Evolutionary conservation across 2,888 invertebrate species (phyloP).

Genomic region (Carcina quercana): DNA sequence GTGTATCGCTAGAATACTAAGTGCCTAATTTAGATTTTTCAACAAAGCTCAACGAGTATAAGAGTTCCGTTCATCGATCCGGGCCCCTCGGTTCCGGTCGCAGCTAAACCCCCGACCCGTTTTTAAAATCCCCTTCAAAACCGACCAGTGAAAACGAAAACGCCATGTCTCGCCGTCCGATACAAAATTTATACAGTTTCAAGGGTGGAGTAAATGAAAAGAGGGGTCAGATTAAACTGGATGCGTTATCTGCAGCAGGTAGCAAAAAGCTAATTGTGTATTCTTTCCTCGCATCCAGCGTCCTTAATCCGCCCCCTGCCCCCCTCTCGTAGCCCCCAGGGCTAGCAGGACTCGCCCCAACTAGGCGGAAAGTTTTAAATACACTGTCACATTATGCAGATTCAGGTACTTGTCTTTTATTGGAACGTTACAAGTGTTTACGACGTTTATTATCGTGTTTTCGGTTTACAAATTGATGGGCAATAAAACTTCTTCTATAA

Average conservation of each 20-base stretch:
- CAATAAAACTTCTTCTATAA: too few relatives aligned
- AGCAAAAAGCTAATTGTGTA: slow-evolving; percentile 71
- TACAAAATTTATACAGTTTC: slow-evolving; percentile 22
- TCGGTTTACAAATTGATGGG: too few relatives aligned
- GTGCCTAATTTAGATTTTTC: slow-evolving; percentile 66
- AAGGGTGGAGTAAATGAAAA: slow-evolving; percentile 26
- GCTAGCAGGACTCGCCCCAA: slow-evolving; percentile 47
- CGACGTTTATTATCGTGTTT: slow-evolving; percentile 5
- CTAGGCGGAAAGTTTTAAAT: slow-evolving; percentile 68
- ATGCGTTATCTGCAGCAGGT: slow-evolving; percentile 66
- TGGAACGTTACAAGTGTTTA: slow-evolving; percentile 11
- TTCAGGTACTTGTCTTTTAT: slow-evolving; percentile 40
- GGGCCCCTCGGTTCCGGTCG: slow-evolving; percentile 64
- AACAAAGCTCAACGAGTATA: slow-evolving; percentile 59
- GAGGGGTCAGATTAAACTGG: slow-evolving; percentile 44
- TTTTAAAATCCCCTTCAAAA: slow-evolving; percentile 62
- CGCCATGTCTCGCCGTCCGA: slow-evolving; percentile 27
- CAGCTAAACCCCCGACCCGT: slow-evolving; percentile 52
- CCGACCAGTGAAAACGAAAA: slow-evolving; percentile 41
- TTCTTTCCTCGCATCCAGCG: slow-evolving; percentile 69
- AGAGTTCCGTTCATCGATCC: slow-evolving; percentile 60
- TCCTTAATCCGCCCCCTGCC: slow-evolving; percentile 66
- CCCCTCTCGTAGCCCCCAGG: slow-evolving; percentile 36
- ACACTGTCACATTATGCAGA: slow-evolving; percentile 50
- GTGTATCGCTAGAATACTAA: slow-evolving; percentile 55